A percentile compares a stretch with the other conserved stretches of the same genome.
Evolutionary conservation across 2,888 invertebrate species (phyloP).

Genomic region (Caenorhabditis sp.): DNA sequence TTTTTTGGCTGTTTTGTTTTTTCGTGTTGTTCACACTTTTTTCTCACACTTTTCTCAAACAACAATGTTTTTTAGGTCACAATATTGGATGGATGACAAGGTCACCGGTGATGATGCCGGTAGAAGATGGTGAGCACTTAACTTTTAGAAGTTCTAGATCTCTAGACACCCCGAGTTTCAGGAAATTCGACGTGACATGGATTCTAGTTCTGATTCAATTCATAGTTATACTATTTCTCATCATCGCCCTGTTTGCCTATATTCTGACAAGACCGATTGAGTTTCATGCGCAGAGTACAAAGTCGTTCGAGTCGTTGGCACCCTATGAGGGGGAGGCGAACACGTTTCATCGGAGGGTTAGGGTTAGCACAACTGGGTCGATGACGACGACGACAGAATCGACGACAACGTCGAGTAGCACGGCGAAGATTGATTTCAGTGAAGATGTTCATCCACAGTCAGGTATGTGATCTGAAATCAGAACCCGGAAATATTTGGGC

Average conservation of each 20-base stretch:
- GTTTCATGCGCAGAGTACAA: neutral
- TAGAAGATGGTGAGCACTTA: neutral
- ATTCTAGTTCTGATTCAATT: slow-evolving; percentile 32
- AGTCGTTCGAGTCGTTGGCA: neutral
- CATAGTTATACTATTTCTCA: slow-evolving; percentile 25
- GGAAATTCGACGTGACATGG: slow-evolving; percentile 32
- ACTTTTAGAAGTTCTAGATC: too few relatives aligned
- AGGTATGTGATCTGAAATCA: too few relatives aligned
- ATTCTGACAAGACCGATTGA: slow-evolving; percentile 19
- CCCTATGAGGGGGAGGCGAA: neutral
- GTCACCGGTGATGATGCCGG: neutral
- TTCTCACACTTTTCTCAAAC: neutral
- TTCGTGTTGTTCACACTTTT: neutral
- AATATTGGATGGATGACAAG: neutral
- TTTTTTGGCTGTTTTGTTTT: neutral
- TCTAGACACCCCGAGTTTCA: too few relatives aligned
- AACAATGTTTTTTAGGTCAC: neutral
- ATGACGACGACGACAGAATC: neutral
- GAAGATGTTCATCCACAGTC: neutral
- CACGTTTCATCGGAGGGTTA: neutral
- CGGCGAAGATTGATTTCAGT: neutral
- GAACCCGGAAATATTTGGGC: too few relatives aligned
- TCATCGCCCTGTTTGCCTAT: slow-evolving; percentile 25
- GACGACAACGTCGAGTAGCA: neutral
- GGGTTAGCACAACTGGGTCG: neutral